Percentiles rank a stretch among this genome's conserved stretches.
Conservation (phyloP, 2,888 invertebrate genomes). For the Drosophila greeni region DNA sequence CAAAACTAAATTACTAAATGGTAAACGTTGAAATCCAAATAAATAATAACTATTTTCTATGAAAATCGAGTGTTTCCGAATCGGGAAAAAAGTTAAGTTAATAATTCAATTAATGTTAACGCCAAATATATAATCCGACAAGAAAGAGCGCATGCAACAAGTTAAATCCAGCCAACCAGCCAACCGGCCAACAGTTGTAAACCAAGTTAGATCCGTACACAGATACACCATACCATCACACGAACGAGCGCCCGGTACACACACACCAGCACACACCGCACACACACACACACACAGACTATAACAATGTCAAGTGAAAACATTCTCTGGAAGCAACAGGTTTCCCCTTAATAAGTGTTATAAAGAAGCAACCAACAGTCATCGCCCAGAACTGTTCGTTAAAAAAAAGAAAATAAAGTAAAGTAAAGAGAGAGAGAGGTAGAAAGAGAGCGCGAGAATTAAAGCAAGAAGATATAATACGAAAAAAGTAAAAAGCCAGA, state of each 20-base stretch:
- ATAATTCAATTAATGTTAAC: slow-evolving; percentile 43
- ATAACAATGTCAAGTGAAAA: slow-evolving; percentile 72
- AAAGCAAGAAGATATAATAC: slow-evolving; percentile 25
- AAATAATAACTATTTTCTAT: slow-evolving; percentile 37
- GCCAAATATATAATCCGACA: slow-evolving; percentile 34
- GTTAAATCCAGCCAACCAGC: slow-evolving; percentile 50
- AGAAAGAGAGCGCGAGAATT: slow-evolving; percentile 31
- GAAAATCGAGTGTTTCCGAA: slow-evolving; percentile 44
- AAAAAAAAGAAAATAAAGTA: slow-evolving; percentile 14
- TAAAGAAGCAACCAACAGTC: slow-evolving; percentile 50
- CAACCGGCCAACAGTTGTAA: slow-evolving; percentile 62
- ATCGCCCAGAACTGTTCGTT: slow-evolving; percentile 56
- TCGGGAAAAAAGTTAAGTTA: slow-evolving; percentile 34
- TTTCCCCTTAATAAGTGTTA: slow-evolving; percentile 67
- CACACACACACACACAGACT: slow-evolving; percentile 42
- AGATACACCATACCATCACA: slow-evolving; percentile 30
- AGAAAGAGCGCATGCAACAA: slow-evolving; percentile 64
- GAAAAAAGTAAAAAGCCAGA: slow-evolving; percentile 17
- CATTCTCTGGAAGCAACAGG: slow-evolving; percentile 74
- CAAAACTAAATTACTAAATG: slow-evolving; percentile 33
- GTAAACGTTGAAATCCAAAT: slow-evolving; percentile 27
- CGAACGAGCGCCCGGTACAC: slow-evolving; percentile 32
- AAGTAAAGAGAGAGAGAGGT: slow-evolving; percentile 27
- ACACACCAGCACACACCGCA: slow-evolving; percentile 35
- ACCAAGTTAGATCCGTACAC: slow-evolving; percentile 56